These are phyloP conservation scores for Tachina grossa DNA, from an alignment of 2,888 invertebrate species.

Conservation along the genomic window DNA sequence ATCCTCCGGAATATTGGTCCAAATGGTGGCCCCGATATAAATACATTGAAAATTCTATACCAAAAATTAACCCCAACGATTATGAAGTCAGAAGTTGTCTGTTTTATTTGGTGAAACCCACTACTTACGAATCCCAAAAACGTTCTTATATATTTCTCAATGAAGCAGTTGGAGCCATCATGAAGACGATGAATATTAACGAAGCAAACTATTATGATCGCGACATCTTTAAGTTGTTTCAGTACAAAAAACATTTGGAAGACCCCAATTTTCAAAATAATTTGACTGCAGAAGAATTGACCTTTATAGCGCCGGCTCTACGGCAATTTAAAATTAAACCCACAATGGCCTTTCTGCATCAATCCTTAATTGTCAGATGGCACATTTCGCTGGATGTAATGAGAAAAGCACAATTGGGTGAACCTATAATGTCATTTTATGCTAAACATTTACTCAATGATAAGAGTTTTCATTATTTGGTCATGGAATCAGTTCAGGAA, in stretches of 20 bases:
- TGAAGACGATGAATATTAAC: conserved; percentile 21
- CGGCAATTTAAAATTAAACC: conserved; percentile 24
- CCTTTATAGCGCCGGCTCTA: conserved; percentile 6
- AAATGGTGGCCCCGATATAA: conserved; percentile 52
- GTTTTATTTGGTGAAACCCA: conserved; percentile 13
- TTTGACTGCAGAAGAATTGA: conserved; percentile 1
- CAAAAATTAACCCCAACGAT: conserved; percentile 27
- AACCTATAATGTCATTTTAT: neutral
- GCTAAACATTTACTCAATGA: conserved; percentile 19
- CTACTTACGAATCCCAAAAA: neutral
- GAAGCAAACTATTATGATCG: conserved; percentile 46
- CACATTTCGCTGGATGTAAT: conserved; percentile 16
- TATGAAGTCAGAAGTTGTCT: conserved; percentile 27
- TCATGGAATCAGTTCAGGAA: conserved; percentile 41
- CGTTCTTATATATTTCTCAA: neutral
- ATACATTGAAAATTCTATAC: conserved; percentile 49
- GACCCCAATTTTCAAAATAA: conserved; percentile 40
- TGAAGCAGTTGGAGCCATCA: conserved; percentile 17
- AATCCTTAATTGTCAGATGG: conserved; percentile 49
- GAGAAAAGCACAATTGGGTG: neutral
- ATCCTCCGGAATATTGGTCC: conserved; percentile 55
- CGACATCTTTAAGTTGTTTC: conserved; percentile 45
- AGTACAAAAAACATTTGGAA: conserved; percentile 50
- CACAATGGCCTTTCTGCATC: conserved; percentile 30
- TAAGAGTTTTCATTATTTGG: conserved; percentile 50